Evolutionary conservation across 2,888 invertebrate species (phyloP).

Genomic region (Limnephilus lunatus): DNA sequence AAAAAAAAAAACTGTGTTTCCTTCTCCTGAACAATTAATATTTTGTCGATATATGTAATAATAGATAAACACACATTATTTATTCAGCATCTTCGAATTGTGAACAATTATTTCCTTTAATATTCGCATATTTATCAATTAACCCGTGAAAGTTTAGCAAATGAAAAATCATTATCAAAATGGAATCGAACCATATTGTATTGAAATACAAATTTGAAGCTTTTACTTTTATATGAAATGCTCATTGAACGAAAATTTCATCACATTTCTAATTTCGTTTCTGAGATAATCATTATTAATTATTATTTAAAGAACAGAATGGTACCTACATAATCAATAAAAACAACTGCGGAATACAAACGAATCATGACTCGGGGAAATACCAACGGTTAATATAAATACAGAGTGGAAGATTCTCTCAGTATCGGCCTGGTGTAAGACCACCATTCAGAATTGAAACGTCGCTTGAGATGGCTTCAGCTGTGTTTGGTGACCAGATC

Average conservation of each 20-base stretch:
- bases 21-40: too few relatives aligned
- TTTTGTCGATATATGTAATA: too few relatives aligned
- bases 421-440: too few relatives aligned
- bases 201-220: neutral
- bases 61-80: too few relatives aligned
- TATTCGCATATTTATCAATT: neutral
- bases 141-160: neutral
- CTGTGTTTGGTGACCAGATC: too few relatives aligned
- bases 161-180: neutral
- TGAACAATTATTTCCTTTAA: neutral
- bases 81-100: neutral
- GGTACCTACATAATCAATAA: neutral
- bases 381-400: neutral
- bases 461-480: too few relatives aligned
- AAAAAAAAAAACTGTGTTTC: too few relatives aligned
- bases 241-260: neutral
- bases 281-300: neutral
- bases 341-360: neutral
- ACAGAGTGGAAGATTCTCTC: neutral
- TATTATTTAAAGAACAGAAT: neutral
- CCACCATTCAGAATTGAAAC: too few relatives aligned
- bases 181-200: neutral
- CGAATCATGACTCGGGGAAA: neutral
- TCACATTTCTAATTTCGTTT: constrained; percentile 2
- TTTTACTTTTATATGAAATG: neutral